Base-by-base conservation (phyloP, 1,140 invertebrate genomes). In the Riptortus pedestris region DNA sequence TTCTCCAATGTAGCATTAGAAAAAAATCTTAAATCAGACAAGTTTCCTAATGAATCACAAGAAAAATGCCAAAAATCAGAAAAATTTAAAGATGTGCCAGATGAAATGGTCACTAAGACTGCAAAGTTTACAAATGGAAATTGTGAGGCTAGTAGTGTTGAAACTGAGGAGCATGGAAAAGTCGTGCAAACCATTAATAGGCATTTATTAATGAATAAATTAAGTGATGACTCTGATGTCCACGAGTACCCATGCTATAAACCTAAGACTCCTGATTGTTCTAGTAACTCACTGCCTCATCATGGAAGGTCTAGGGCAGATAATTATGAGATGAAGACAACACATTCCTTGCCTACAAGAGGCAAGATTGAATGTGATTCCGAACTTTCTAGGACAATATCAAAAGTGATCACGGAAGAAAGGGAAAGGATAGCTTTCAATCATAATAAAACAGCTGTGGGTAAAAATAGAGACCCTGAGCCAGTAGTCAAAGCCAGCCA, bases 121-220 rank as follows among this genome's bases (percentile, higher is more conserved):
- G n/a, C n/a, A n/a, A n/a, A n/a, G n/a, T n/a, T n/a, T n/a, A n/a
- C n/a, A n/a, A n/a, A 38, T 7, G 14, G 31, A 14, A 38, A 38
- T 38, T 7, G 5, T 38, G 31, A 38, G 14, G 5, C 31, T 7
- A 7, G 5, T 38, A 38, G 31, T 26, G n/a, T 24, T 2, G 51
- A 55, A 26, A 55, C 11, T 29, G 66, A 67, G 24, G 69, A 72
- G 48, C 67, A 64, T 52, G 64, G 69, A 52, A 70, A 71, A 70
- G 66, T 70, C 28, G 68, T 76, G 9, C 71, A 76, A 65, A 73
- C 74, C 16, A 72, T 76, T 7, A 76, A 76, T 64, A 71, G 71
- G 43, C 72, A 71, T 60, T 63, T 75, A 55, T 47, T 74, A 12
- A 64, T 66, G 24, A 61, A 68, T 48, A 67, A 68, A 2, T 33